Base-by-base conservation (phyloP, 2,797 vertebrate species). In the Urophycis tenuis region DNA sequence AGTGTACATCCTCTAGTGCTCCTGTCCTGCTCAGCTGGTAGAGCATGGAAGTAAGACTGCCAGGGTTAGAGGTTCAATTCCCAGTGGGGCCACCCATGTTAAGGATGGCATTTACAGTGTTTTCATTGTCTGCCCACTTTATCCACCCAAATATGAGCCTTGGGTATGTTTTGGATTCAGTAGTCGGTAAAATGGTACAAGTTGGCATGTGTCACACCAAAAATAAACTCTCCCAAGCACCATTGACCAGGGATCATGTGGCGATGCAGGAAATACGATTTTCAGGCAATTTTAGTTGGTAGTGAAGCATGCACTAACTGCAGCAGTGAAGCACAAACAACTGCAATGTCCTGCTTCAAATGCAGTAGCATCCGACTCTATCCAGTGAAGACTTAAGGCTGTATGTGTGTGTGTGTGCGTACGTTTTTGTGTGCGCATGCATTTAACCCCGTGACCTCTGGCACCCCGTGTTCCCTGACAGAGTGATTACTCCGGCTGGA, bases 211-310 rank as follows among this genome's bases (percentile, higher is more conserved):
- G 25, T 29, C 11, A 67, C 60, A 67, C 60, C 3, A 25, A 29
- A 67, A 29, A 67, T 72, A 78, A 19, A 31, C 35, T 29, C 35
- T 39, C 10, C 75, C 76, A 39, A 12, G 49, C n/a, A 14, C 8
- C 64, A n/a, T 60, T 60, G 4, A 67, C 32, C 15, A 67, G 22
- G 39, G 36, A 53, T 31, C 7, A 75, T 31, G 34, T 36, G 69
- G 32, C 73, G 77, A 78, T 17, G 30, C 70, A 75, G 41, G 22
- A 72, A 78, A 83, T 73, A 15, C 2, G 36, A 81, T 79, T 83
- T 84, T 35, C 29, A 76, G 81, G 71, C 71, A 71, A 77, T 80
- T 81, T 19, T 60, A 81, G 41, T 29, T 49, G 69, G 45, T 39
- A 72, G 45, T 45, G 32, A n/a, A 81, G 78, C 45, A 4, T 81